Conservation (phyloP, 2,113 vertebrate species). For the Amphilophus citrinellus region DNA sequence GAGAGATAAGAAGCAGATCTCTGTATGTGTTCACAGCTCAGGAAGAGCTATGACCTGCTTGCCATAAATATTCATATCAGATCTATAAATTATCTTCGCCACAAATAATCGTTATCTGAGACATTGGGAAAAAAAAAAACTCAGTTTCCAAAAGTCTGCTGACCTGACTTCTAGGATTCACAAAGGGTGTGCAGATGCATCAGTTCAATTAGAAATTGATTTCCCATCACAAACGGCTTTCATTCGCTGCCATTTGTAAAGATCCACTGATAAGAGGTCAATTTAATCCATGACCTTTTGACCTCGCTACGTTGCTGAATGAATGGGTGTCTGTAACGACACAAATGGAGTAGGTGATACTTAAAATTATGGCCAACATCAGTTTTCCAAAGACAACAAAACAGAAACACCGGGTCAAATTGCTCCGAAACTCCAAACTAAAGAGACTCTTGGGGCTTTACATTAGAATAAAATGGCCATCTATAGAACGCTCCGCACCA, state of each 20-base stretch:
- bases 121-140: not conserved
- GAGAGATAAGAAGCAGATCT: slow-evolving; percentile 21
- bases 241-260: slow-evolving; percentile 46
- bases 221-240: slow-evolving; percentile 66
- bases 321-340: slow-evolving; percentile 18
- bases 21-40: slow-evolving; percentile 2
- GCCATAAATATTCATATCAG: slow-evolving; percentile 23
- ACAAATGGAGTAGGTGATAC: not conserved
- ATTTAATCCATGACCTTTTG: slow-evolving; percentile 48
- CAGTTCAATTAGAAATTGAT: slow-evolving; percentile 69
- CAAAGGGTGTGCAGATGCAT: slow-evolving; percentile 45
- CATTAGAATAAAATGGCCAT: not conserved
- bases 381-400: not conserved
- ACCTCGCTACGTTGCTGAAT: slow-evolving; percentile 36
- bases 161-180: not conserved
- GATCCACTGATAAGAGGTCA: slow-evolving; percentile 61
- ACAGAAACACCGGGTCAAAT: not conserved
- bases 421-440: not conserved
- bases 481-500: slow-evolving; percentile 10
- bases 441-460: slow-evolving; percentile 29
- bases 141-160: not conserved
- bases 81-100: slow-evolving; percentile 12
- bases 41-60: slow-evolving; percentile 12
- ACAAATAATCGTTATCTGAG: slow-evolving; percentile 3
- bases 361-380: slow-evolving; percentile 18